phyloP scores from a whole-genome alignment of 2,797 vertebrate genomes.

The Carcharodon carcharias region DNA sequence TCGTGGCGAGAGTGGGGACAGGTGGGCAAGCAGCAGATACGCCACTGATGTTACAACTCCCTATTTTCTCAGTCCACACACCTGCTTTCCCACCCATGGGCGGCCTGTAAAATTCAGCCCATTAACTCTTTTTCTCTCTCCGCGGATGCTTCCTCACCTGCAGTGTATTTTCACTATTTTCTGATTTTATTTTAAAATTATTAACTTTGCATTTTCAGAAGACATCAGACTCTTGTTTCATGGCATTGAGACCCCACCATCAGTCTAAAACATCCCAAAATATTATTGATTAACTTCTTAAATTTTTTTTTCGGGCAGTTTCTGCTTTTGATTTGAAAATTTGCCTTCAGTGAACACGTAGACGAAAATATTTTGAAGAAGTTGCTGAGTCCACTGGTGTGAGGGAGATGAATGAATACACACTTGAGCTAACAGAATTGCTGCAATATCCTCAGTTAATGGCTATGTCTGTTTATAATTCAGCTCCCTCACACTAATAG shows the following conservation, averaged over 20 bases:
- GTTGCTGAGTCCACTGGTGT: background rate
- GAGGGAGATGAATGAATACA: background rate
- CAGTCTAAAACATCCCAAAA: background rate
- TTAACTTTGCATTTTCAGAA: background rate
- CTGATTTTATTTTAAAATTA: background rate
- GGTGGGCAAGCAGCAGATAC: no score
- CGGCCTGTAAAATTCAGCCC: background rate
- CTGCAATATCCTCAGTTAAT: background rate
- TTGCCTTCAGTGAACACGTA: background rate
- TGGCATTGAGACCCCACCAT: background rate
- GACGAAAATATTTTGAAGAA: background rate
- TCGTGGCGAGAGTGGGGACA: no score
- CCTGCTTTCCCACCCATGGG: background rate
- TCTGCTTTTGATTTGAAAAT: background rate
- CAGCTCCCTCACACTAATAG: background rate
- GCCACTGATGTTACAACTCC: background rate
- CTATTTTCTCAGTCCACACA: background rate
- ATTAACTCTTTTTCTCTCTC: background rate
- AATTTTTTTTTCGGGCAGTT: background rate
- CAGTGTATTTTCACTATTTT: background rate
- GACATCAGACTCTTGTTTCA: background rate
- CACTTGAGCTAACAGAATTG: slow-evolving; percentile 8
- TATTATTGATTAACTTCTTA: background rate
- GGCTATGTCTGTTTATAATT: background rate
- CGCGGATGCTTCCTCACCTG: background rate